Percentiles rank a stretch among this genome's conserved stretches.
These are phyloP conservation scores for Serinus canaria DNA, from an alignment of 2,113 vertebrate species.

Conservation along the genomic window DNA sequence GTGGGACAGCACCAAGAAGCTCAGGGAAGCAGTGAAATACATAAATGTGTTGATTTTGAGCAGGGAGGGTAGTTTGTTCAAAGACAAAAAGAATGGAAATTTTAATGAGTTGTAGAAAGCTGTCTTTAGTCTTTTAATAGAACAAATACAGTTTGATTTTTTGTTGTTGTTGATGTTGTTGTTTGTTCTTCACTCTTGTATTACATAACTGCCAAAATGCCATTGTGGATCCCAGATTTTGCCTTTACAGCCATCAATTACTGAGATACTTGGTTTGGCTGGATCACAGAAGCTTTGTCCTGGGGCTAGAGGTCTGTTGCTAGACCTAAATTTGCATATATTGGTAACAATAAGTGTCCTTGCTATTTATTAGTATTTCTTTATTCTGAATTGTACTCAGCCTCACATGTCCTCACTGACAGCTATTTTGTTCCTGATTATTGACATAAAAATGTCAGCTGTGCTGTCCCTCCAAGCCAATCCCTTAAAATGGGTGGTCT, in stretches of 20 bases:
- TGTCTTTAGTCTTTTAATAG: conserved; percentile 29
- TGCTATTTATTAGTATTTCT: neutral
- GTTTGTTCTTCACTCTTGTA: neutral
- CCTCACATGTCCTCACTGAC: neutral
- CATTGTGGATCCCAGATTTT: conserved; percentile 28
- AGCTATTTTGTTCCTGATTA: neutral
- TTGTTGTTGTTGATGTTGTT: neutral
- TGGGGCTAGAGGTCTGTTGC: conserved; percentile 36
- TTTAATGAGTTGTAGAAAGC: conserved; percentile 20
- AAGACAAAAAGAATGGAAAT: neutral
- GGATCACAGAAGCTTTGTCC: conserved; percentile 4
- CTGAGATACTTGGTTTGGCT: conserved; percentile 14
- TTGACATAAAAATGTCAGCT: neutral
- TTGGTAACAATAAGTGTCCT: conserved; percentile 21
- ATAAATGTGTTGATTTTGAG: neutral
- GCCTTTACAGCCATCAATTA: neutral
- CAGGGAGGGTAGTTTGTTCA: neutral
- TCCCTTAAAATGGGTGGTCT: neutral
- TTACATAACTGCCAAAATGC: neutral
- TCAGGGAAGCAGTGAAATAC: neutral
- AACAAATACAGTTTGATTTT: neutral
- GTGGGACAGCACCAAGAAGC: neutral
- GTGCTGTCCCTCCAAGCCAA: neutral
- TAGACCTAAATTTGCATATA: conserved; percentile 22
- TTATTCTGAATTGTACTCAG: neutral